These are phyloP conservation scores for Xiphophorus birchmanni DNA, from an alignment of 2,797 vertebrate species.

Conservation along the genomic window DNA sequence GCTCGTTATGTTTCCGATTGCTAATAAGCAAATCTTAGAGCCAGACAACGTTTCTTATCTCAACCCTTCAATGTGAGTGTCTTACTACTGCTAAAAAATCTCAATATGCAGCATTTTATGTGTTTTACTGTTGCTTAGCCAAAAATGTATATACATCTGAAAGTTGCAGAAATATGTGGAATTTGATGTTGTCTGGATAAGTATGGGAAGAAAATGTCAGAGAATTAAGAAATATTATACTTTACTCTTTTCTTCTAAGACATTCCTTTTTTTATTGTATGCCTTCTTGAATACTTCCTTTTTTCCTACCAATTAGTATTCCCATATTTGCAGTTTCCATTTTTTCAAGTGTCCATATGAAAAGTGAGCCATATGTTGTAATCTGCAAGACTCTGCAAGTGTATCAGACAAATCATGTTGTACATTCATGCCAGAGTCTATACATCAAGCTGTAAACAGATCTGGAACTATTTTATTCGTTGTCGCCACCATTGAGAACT, in stretches of 20 bases:
- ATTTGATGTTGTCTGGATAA: background rate
- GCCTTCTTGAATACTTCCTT: background rate
- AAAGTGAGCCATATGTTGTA: background rate
- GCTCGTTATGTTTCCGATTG: slow-evolving; percentile 58
- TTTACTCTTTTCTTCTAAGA: background rate
- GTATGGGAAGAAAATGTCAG: background rate
- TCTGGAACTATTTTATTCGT: slow-evolving; percentile 23
- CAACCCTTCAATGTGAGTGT: slow-evolving; percentile 27
- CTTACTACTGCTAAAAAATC: slow-evolving; percentile 16
- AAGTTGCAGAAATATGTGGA: background rate
- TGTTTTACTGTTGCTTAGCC: slow-evolving; percentile 11
- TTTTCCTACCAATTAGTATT: background rate
- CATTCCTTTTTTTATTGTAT: background rate
- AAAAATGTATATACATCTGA: background rate
- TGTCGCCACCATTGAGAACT: slow-evolving; percentile 24
- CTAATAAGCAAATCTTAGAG: slow-evolving; percentile 44
- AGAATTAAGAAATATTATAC: background rate
- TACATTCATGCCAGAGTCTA: slow-evolving; percentile 33
- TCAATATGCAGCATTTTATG: slow-evolving; percentile 16
- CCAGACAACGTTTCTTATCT: slow-evolving; percentile 50
- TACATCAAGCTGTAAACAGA: slow-evolving; percentile 21
- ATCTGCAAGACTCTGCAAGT: slow-evolving; percentile 7
- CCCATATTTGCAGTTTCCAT: background rate
- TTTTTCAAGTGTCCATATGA: background rate
- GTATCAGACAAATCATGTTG: slow-evolving; percentile 25